Base-by-base conservation (phyloP, 2,888 invertebrate species). In the Agrochola circellaris region DNA sequence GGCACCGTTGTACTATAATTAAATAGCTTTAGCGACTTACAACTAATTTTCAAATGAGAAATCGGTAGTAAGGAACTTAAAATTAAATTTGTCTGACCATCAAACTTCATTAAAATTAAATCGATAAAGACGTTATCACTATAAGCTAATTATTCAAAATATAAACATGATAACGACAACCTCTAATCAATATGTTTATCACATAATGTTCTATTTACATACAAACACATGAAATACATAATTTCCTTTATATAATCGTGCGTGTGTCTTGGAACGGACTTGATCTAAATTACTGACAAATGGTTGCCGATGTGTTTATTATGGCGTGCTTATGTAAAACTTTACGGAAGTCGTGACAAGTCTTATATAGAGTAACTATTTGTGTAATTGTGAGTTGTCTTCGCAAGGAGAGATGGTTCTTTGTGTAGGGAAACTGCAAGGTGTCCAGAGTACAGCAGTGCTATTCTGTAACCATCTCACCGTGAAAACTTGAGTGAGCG, bases 271-370 rank as follows among this genome's bases (percentile, higher is more conserved):
- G 62, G 7, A 58, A 58, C 73, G 88, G 62, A 78, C 88, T 88
- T 88, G 88, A 79, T 84, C 86, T 87, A 81, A 56, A 84, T 88
- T 77, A 30, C 26, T 30, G 26, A 77, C 73, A 75, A 75, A 79
- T 70, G 77, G 56, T 69, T 48, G 60, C 54, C 67, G 54, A 83
- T 75, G 81, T 60, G 45, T 74, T 80, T 68, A 77, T 75, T 80
- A 77, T 79, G 54, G 56, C 0, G 20, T n/a, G 42, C 69, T 66
- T 42, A 72, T 83, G 88, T 78, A 60, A 69, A 79, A 66, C 75
- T 54, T 72, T 64, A 61, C 60, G 73, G 69, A 83, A 79, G 20
- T 85, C 79, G 79, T 82, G 79, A 73, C 62, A 1, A 64, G n/a
- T 45, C 26, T 11, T 67, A n/a, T 64, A 67, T 70, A 65, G 26